Evolutionary conservation across 2,797 vertebrate species (phyloP).

Genomic region (Astyanax mexicanus): DNA sequence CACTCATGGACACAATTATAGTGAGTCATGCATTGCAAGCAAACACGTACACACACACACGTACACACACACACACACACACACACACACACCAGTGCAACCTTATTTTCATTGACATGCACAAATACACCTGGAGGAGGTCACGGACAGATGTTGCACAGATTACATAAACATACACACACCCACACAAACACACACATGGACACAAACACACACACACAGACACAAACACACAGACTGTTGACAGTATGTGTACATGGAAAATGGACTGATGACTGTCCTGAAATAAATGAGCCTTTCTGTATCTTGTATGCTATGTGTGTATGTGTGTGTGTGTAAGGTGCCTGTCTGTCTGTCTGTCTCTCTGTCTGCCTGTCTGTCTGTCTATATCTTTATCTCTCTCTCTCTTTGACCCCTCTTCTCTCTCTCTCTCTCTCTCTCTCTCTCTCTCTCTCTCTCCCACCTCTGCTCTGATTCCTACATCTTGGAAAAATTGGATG

Average conservation of each 20-base stretch:
- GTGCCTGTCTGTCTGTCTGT: neutral
- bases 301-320: neutral
- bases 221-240: too few relatives aligned
- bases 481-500: conserved; percentile 2
- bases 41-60: neutral
- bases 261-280: neutral
- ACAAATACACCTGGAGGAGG: neutral
- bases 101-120: neutral
- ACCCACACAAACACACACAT: neutral
- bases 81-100: conserved; percentile 15
- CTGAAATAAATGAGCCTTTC: neutral
- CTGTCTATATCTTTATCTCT: neutral
- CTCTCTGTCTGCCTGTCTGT: conserved; percentile 10
- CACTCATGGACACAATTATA: neutral
- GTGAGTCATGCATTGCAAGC: conserved; percentile 5
- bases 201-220: neutral
- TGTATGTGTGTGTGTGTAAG: neutral
- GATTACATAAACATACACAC: neutral
- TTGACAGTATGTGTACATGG: neutral
- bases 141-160: conserved; percentile 6
- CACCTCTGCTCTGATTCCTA: conserved; percentile 4
- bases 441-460: neutral
- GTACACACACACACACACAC: conserved; percentile 13
- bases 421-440: neutral
- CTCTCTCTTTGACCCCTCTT: too few relatives aligned